phyloP scores from a whole-genome alignment of 2,113 vertebrate species.

The Rattus rattus region DNA sequence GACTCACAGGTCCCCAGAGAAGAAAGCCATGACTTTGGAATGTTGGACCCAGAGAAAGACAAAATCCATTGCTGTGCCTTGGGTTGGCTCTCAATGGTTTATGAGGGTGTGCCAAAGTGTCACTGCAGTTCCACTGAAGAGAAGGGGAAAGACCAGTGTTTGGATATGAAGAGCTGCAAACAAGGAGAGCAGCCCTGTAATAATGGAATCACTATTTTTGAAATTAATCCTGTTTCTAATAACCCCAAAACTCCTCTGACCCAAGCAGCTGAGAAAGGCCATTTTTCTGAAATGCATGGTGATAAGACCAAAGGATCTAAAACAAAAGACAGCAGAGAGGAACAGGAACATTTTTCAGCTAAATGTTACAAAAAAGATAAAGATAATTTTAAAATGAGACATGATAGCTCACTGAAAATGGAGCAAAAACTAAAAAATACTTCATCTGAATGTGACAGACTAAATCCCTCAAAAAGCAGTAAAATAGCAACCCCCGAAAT shows the following conservation, averaged over 20 bases:
- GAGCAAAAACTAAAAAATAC: background rate
- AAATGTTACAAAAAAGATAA: constrained; percentile 30
- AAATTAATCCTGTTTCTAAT: background rate
- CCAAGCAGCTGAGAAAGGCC: background rate
- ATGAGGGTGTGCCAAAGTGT: constrained; percentile 59
- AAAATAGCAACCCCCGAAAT: constrained; percentile 4
- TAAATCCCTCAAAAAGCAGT: constrained; percentile 20
- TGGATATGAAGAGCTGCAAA: constrained; percentile 15
- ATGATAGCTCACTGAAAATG: background rate
- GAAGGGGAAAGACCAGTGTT: background rate
- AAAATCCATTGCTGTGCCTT: constrained; percentile 66
- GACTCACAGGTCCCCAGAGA: background rate
- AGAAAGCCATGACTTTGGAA: fast-evolving
- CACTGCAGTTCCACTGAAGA: background rate
- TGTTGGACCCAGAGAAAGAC: background rate
- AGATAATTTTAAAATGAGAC: background rate
- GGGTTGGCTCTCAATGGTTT: background rate
- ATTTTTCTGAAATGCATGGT: background rate
- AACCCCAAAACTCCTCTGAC: background rate
- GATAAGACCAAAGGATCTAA: background rate
- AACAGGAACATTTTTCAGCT: constrained; percentile 20
- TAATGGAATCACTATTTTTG: background rate
- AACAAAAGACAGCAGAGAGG: background rate
- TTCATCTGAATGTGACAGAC: constrained; percentile 58
- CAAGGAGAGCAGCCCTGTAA: background rate